These are phyloP conservation scores for Brachycybe producta DNA, from an alignment of 2,888 invertebrate species.

Conservation along the genomic window DNA sequence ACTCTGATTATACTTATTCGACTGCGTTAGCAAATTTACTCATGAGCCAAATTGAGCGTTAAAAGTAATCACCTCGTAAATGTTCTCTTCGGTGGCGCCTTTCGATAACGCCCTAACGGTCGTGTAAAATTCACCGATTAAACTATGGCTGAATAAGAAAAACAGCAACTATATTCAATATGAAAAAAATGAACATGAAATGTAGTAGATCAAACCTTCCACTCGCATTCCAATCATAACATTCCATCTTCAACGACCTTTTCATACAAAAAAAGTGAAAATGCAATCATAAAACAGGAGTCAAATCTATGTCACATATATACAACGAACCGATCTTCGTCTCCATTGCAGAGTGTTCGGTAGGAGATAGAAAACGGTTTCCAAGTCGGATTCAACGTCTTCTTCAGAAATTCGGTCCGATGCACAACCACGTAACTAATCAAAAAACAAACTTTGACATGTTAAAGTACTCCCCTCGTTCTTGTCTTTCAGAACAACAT, in stretches of 20 bases:
- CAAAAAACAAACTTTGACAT: not conserved
- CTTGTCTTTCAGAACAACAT: too few relatives aligned
- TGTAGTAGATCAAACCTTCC: too few relatives aligned
- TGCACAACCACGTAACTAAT: slow-evolving; percentile 33
- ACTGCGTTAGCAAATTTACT: too few relatives aligned
- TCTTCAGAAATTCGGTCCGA: slow-evolving; percentile 37
- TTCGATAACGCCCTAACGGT: slow-evolving; percentile 35
- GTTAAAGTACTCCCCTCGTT: not conserved
- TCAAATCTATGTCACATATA: slow-evolving; percentile 2
- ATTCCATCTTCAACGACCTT: slow-evolving; percentile 40
- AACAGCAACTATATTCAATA: too few relatives aligned
- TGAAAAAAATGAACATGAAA: too few relatives aligned
- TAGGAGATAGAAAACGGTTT: slow-evolving; percentile 36
- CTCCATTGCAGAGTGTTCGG: slow-evolving; percentile 40
- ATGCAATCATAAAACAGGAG: too few relatives aligned
- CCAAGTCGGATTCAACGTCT: slow-evolving; percentile 38
- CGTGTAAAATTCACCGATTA: slow-evolving; percentile 39
- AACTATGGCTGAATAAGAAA: too few relatives aligned
- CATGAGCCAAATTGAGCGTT: too few relatives aligned
- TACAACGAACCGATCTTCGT: slow-evolving; percentile 39
- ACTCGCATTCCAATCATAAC: slow-evolving; percentile 41
- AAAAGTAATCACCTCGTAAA: slow-evolving; percentile 33
- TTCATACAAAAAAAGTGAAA: too few relatives aligned
- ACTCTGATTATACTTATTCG: too few relatives aligned
- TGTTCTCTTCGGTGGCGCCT: slow-evolving; percentile 30